Base-by-base conservation (phyloP, 30 jellyfish, hydroid and myxozoan genomes). In the Rhopilema esculentum region DNA sequence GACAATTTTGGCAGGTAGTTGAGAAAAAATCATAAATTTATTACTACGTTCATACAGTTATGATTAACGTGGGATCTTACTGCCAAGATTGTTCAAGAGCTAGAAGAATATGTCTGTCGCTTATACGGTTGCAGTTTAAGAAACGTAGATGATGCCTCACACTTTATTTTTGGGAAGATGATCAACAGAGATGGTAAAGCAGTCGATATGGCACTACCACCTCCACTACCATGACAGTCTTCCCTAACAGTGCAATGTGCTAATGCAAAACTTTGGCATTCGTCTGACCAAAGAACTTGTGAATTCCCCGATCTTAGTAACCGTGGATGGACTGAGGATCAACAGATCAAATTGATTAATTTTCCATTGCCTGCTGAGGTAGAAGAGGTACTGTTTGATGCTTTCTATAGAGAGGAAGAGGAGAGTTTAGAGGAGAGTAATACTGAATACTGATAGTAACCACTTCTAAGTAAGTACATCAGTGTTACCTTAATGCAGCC, bases 311-410 rank as follows among this genome's bases (percentile, higher is more conserved):
- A 9, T 51, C 67, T 51, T 51, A 51, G 67, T 51, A 51, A 51
- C 67, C 67, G 15, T 51, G 67, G 67, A 51, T 51, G 67, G 67
- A 51, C 67, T 20, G 67, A 51, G 20, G 67, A 51, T 20, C 67
- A 9, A 51, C 67, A 51, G 20, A 51, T 51, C 67, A 51, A 51
- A 51, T 51, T 15, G 67, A 51, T 51, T 20, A 51, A 51, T 51
- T 51, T 51, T 51, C 67, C 67, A 51, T 51, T 51, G 15, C 67
- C 67, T 51, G 67, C 67, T 51, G 67, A 51, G 67, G 67, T 9
- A 51, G 67, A 51, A 51, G 67, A 51, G 20, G 20, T 51, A 51
- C 20, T 51, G 67, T 51, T 51, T 51, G 67, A 51, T 51, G 67
- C 67, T 51, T 51, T 51, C 20, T 51, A 51, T 51, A 15, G 20